Evolutionary conservation across 2,113 vertebrate species (phyloP).

Genomic region (Bombycilla garrulus): DNA sequence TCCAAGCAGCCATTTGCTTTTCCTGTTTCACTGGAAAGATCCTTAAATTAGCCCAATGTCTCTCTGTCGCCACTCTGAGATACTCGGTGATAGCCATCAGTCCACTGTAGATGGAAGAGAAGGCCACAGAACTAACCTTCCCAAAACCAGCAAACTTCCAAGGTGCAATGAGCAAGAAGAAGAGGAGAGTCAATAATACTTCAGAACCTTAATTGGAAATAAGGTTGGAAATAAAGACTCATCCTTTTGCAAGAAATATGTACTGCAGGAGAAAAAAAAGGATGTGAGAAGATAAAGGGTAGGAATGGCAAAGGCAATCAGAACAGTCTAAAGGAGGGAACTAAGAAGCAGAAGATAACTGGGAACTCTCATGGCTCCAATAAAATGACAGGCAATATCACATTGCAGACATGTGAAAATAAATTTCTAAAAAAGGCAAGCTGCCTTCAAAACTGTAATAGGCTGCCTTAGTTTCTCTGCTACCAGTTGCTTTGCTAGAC

Average conservation of each 20-base stretch:
- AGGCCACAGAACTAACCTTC: background rate
- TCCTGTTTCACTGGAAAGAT: background rate
- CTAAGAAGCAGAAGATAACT: background rate
- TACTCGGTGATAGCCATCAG: background rate
- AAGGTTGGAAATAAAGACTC: background rate
- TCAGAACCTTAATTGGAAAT: background rate
- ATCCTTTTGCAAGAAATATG: background rate
- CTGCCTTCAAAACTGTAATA: background rate
- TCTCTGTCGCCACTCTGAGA: background rate
- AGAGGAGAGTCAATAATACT: background rate
- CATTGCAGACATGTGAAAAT: background rate
- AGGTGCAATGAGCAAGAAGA: background rate
- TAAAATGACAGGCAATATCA: background rate
- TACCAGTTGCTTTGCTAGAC: background rate
- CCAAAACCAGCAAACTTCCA: background rate
- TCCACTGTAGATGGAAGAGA: background rate
- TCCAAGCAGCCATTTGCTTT: background rate
- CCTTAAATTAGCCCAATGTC: background rate
- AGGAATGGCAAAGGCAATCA: background rate
- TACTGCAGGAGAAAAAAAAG: background rate
- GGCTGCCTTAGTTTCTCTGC: background rate
- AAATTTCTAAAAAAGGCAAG: background rate
- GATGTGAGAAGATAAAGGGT: background rate
- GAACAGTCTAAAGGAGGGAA: background rate
- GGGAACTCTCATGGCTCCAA: background rate